Evolutionary conservation across 2,113 vertebrate genomes (phyloP), one percentile per base, ranked within the genome.

Genomic region (Sinocyclocheilus grahami): DNA sequence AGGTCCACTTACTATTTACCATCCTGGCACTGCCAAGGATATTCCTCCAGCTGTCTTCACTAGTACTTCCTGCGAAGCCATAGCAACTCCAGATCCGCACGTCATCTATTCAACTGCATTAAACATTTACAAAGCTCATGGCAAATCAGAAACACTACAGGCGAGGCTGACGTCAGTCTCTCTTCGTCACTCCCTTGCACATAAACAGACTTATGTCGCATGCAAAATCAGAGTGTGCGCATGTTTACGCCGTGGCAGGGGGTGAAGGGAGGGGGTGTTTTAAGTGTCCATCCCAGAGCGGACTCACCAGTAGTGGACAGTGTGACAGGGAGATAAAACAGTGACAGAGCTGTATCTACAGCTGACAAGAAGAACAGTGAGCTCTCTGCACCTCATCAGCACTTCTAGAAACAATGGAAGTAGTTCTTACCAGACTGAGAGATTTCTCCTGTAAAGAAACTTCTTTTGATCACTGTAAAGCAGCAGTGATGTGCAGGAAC

Each of bases 361-460:
- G 89, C 82, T 87, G 78, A 85, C 71, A 67, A 51, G 79, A 71
- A 18, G 16, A 60, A 76, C 58, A 87, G 10, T 55, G 7, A 85
- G 51, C 16, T 84, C 48, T 20, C 62, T 5, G 24, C 22, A 46
- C 7, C 46, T 74, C n/a, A 27, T 72, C 37, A 85, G 67, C 53
- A 72, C 53, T 11, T 8, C 2, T 14, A 24, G 16, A 48, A 16
- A 87, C n/a, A 53, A 96, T 90, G 90, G 94, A 96, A 87, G 86
- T 94, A 79, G 92, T 95, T 77, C 90, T 94, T 58, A 94, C 91
- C 86, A 83, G 89, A 85, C 88, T 95, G 88, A 91, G 94, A 12
- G 78, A 96, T 90, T 96, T 96, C 92, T 96, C 95, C 91, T 94
- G 87, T 62, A 94, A 92, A 90, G 92, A 89, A 82, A 85, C 92